Evolutionary conservation across 2,888 invertebrate species (phyloP), one percentile per base, ranked within the genome.

Genomic region (Lepas anatifera): DNA sequence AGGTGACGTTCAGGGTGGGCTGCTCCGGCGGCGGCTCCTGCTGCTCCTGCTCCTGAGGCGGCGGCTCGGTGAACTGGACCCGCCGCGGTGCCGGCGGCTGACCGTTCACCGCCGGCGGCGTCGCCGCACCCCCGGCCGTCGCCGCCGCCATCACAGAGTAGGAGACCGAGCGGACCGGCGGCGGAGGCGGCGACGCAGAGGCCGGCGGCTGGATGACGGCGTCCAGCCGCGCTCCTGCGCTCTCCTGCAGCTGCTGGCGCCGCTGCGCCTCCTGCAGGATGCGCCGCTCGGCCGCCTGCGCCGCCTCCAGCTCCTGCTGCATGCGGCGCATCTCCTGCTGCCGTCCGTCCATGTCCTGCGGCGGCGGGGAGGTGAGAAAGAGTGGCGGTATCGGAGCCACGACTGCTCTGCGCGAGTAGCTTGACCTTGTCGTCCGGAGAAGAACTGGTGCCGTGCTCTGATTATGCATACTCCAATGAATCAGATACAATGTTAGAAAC

Each of bases 321-420:
- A 83, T 84, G 68, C 82, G 79, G 70, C 84, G 82, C 68, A 84
- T 79, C 69, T 85, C 85, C 67, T 85, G 85, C 41, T 84, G 81
- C 16, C 58, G 58, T 1, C 18, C 32, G 58, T 58, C 58, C 32
- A 35, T n/a, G n/a, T n/a, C n/a, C n/a, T n/a, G n/a, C n/a, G n/a
- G n/a, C n/a, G n/a, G n/a, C n/a, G n/a, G n/a, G n/a, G n/a, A n/a
- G n/a, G n/a, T n/a, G n/a, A n/a, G n/a, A n/a, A n/a, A n/a, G n/a
- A n/a, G n/a, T n/a, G n/a, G n/a, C n/a, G n/a, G n/a, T n/a, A n/a
- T n/a, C n/a, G n/a, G n/a, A n/a, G n/a, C n/a, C n/a, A n/a, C n/a
- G n/a, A n/a, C n/a, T n/a, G n/a, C n/a, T n/a, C n/a, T n/a, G n/a
- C n/a, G n/a, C n/a, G n/a, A n/a, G n/a, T n/a, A n/a, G n/a, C n/a